A percentile compares a stretch with the other conserved stretches of the same genome.
These are phyloP conservation scores for Microplitis manilae DNA, from an alignment of 2,888 invertebrate species.

Conservation along the genomic window DNA sequence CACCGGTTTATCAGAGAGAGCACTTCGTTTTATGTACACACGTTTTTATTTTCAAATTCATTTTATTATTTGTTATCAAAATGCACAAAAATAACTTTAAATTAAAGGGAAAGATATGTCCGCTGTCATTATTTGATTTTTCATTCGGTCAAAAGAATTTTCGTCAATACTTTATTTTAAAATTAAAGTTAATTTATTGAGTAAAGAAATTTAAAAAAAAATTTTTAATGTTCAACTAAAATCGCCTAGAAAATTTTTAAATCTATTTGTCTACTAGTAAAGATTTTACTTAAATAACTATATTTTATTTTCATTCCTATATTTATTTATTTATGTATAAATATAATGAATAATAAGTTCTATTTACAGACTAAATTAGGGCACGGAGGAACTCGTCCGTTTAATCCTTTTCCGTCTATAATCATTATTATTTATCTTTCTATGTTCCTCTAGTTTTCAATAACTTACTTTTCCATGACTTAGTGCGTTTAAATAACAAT, in stretches of 20 bases:
- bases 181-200: neutral
- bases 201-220: neutral
- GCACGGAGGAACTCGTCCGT: slow-evolving; percentile 67
- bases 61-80: slow-evolving; percentile 25
- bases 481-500: neutral
- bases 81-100: slow-evolving; percentile 27
- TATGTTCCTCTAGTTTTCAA: slow-evolving; percentile 21
- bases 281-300: slow-evolving; percentile 43
- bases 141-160: slow-evolving; percentile 13
- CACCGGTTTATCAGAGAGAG: slow-evolving; percentile 38
- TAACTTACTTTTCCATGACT: neutral
- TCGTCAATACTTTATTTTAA: slow-evolving; percentile 10
- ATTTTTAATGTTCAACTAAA: slow-evolving; percentile 21
- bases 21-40: slow-evolving; percentile 28
- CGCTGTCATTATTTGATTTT: slow-evolving; percentile 36
- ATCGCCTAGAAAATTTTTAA: neutral
- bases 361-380: slow-evolving; percentile 61
- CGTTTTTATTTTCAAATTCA: slow-evolving; percentile 29
- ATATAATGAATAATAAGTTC: slow-evolving; percentile 49
- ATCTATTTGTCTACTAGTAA: neutral
- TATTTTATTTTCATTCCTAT: slow-evolving; percentile 24
- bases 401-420: slow-evolving; percentile 58
- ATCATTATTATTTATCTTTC: slow-evolving; percentile 34
- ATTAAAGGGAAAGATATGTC: slow-evolving; percentile 53
- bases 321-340: slow-evolving; percentile 42